Base-by-base conservation (phyloP, 1,140 invertebrate genomes). In the Habropoda laboriosa region DNA sequence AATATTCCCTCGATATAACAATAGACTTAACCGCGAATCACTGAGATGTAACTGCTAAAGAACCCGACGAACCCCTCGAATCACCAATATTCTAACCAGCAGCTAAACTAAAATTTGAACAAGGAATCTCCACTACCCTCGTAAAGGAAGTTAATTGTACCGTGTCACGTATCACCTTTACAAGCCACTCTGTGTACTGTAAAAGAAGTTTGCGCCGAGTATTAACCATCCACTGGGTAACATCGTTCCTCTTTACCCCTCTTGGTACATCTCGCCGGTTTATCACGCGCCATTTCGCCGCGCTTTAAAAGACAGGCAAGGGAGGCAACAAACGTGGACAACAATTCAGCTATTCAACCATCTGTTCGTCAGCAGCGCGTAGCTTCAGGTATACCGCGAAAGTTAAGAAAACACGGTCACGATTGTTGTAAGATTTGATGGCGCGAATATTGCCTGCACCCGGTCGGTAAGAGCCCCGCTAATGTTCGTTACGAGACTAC, bases 401-500 rank as follows among this genome's bases (percentile, higher is more conserved):
- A 71, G 55, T 71, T 60, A 71, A 78, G 75, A 71, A 61, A 61
- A 71, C 64, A 38, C 24, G 21, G 35, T 32, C 24, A 40, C 42
- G 66, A 78, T 71, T 71, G 66, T 51, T 51, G n/a, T 51, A 42
- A 70, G 75, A 71, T 57, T 78, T 78, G 71, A 71, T 49, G 67
- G 18, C 3, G 24, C 42, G 55, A 51, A 78, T 78, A 78, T 78
- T 61, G 24, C 24, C 32, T 42, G 35, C 30, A 12, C 24, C 24
- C 18, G 1, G 21, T 8, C n/a, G 40, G 35, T 38, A 38, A 61
- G 55, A 42, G 45, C 45, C 21, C 7, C 24, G 66, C 18, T 61
- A 78, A 61, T 78, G 66, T 78, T 78, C 66, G 75, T 71, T 78
- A 71, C 66, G 75, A 51, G 75, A 60, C 75, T 42, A 21, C 24